phyloP scores from a whole-genome alignment of 2,888 invertebrate species.

The Eupithecia dodoneata region DNA sequence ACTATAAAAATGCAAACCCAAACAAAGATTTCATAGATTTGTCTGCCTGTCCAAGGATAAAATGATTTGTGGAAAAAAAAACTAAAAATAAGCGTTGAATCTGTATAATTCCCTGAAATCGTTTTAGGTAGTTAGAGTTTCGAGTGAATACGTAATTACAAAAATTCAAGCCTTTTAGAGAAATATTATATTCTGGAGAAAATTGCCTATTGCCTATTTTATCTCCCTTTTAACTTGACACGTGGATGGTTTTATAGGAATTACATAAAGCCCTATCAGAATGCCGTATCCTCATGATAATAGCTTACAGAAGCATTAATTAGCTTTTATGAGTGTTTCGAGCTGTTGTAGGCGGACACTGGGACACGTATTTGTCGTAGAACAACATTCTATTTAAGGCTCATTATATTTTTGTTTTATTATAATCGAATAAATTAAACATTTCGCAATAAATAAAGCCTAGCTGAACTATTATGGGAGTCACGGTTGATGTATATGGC shows the following conservation, averaged over 20 bases:
- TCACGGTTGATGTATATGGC: slow-evolving; percentile 22
- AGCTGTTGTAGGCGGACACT: slow-evolving; percentile 65
- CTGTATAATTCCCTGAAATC: background rate
- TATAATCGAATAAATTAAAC: slow-evolving; percentile 42
- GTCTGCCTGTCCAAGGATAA: background rate
- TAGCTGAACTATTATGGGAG: slow-evolving; percentile 28
- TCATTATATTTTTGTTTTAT: slow-evolving; percentile 54
- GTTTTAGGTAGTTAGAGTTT: background rate
- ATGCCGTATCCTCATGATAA: slow-evolving; percentile 68
- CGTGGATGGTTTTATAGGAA: slow-evolving; percentile 36
- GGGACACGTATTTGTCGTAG: slow-evolving; percentile 56
- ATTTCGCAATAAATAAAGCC: slow-evolving; percentile 40
- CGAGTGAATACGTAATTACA: background rate
- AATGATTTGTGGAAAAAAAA: background rate
- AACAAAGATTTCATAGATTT: background rate
- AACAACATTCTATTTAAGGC: slow-evolving; percentile 77
- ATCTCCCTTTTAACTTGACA: background rate
- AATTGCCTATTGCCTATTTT: background rate
- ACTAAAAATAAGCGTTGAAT: background rate
- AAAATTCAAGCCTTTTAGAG: background rate
- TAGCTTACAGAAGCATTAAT: slow-evolving; percentile 68
- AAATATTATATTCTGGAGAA: background rate
- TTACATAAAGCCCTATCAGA: slow-evolving; percentile 54
- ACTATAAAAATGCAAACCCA: too few relatives aligned
- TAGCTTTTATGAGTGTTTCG: slow-evolving; percentile 62